phyloP scores from a whole-genome alignment of 2,113 vertebrate species.

The Ibidorhyncha struthersii region DNA sequence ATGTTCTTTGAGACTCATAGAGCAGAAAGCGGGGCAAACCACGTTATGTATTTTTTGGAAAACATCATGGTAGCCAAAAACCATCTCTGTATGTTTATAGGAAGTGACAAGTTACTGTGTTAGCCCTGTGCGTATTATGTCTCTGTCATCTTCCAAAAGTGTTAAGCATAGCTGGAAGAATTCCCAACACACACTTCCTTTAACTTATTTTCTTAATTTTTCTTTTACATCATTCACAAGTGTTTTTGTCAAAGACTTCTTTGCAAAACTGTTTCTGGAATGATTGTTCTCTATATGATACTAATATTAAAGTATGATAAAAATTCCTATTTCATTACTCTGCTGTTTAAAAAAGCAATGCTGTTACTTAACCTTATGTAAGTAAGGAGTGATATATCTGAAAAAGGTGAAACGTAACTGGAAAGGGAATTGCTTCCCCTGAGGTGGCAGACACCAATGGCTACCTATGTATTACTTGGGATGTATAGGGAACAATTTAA shows the following conservation, averaged over 20 bases:
- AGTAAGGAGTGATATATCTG: not conserved
- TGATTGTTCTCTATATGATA: accelerated
- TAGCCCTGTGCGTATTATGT: not conserved
- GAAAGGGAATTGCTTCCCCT: not conserved
- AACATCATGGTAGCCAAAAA: not conserved
- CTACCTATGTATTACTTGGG: not conserved
- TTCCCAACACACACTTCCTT: slow-evolving; percentile 32
- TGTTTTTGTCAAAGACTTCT: not conserved
- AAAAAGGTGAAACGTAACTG: not conserved
- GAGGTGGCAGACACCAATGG: not conserved
- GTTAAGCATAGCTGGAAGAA: slow-evolving; percentile 23
- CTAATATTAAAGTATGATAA: not conserved
- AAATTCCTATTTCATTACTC: not conserved
- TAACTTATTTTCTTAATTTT: not conserved
- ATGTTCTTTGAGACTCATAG: not conserved
- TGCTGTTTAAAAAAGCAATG: not conserved
- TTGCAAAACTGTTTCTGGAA: not conserved
- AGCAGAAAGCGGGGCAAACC: not conserved
- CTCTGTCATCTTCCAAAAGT: slow-evolving; percentile 38
- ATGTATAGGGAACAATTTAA: not conserved
- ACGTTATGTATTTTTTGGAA: not conserved
- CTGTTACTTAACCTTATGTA: not conserved
- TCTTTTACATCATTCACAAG: not conserved
- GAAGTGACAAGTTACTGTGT: slow-evolving; percentile 27
- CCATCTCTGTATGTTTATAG: not conserved